Percentiles rank a stretch among this genome's conserved stretches.
Evolutionary conservation across 30 jellyfish, hydroid and myxozoan species (phyloP).

Genomic region (Nemopilema nomurai): DNA sequence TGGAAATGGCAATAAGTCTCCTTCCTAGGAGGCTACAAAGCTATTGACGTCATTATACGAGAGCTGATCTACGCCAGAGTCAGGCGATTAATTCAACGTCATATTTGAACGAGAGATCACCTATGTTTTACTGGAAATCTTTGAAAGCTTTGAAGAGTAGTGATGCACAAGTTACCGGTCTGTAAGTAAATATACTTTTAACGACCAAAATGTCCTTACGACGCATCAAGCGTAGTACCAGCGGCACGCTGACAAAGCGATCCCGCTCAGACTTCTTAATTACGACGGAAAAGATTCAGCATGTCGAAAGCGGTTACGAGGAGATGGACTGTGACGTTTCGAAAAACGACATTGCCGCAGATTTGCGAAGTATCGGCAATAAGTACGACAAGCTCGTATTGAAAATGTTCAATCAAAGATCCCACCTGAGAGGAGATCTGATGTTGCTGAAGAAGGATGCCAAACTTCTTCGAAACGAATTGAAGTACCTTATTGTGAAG

Average conservation of each 20-base stretch:
- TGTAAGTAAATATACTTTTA: too few species aligned
- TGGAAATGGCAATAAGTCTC: neutral
- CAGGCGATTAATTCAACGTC: neutral
- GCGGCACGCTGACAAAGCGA: conserved; percentile 23
- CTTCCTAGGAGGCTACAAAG: neutral
- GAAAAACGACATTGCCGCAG: conserved; percentile 36
- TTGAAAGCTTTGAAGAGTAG: neutral
- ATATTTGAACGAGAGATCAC: too few species aligned
- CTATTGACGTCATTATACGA: neutral
- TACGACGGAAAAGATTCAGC: conserved; percentile 22
- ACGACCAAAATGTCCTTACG: conserved; percentile 40
- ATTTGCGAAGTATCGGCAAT: conserved; percentile 63
- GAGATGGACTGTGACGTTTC: conserved; percentile 14
- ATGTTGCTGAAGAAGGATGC: conserved; percentile 52
- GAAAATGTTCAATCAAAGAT: conserved; percentile 55
- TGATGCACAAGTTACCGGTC: neutral
- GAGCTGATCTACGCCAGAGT: neutral
- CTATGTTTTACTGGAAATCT: neutral
- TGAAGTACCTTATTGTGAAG: conserved; percentile 45
- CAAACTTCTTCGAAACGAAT: conserved; percentile 48
- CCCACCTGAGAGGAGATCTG: conserved; percentile 53
- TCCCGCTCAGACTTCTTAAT: conserved; percentile 37
- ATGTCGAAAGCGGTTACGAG: conserved; percentile 54
- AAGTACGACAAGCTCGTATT: conserved; percentile 60
- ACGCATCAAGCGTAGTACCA: conserved; percentile 23